Conservation (phyloP, 1,140 invertebrate species). For the Prorops nasuta region DNA sequence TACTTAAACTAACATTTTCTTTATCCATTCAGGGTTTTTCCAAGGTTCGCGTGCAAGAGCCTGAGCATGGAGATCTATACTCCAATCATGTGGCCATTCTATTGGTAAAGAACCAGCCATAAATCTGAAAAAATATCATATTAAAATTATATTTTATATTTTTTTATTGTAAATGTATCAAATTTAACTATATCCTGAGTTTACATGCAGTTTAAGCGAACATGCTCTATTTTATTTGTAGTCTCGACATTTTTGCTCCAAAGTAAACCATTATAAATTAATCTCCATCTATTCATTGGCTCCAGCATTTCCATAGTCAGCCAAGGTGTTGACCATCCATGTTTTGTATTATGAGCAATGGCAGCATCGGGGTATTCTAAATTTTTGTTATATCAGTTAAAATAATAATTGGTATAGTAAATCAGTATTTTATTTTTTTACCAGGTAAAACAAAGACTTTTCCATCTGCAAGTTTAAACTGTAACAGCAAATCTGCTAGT, state of each 20-base stretch:
- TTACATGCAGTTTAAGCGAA: conserved; percentile 54
- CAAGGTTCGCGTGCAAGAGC: conserved; percentile 59
- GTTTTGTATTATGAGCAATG: conserved; percentile 32
- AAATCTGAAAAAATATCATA: conserved; percentile 55
- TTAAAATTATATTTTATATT: conserved; percentile 1
- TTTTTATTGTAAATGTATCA: too few relatives aligned
- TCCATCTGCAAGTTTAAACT: conserved; percentile 54
- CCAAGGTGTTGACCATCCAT: conserved; percentile 57
- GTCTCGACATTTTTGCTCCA: conserved; percentile 39
- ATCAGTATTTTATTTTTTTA: conserved; percentile 42
- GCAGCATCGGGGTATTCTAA: conserved; percentile 43
- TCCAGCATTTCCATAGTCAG: conserved; percentile 61
- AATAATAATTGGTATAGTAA: conserved; percentile 20
- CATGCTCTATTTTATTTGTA: conserved; percentile 48
- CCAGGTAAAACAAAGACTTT: conserved; percentile 54
- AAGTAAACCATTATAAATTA: conserved; percentile 63
- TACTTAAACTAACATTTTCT: too few relatives aligned
- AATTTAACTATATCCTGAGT: too few relatives aligned
- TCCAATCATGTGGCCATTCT: conserved; percentile 56
- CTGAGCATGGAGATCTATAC: conserved; percentile 52
- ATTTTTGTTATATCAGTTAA: background rate
- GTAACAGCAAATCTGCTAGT: conserved; percentile 50
- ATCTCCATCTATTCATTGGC: conserved; percentile 55
- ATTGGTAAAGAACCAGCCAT: conserved; percentile 54
- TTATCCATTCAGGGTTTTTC: conserved; percentile 49